Evolutionary conservation across 2,888 invertebrate genomes (phyloP).

Genomic region (Diaperis boleti): DNA sequence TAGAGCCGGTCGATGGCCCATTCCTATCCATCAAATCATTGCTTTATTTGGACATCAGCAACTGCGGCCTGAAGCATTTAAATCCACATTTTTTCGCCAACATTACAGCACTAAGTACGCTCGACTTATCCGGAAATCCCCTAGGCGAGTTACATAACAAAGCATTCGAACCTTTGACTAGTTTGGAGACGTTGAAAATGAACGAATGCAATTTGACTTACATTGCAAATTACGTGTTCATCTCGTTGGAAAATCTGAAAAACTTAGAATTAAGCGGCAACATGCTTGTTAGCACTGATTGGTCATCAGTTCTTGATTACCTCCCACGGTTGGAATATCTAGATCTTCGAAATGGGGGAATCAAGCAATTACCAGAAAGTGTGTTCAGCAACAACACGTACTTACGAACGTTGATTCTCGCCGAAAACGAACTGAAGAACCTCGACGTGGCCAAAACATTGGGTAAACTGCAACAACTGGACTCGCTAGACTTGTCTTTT

Average conservation of each 20-base stretch:
- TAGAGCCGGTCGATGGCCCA: conserved; percentile 73
- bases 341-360: conserved; percentile 72
- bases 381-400: conserved; percentile 76
- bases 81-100: conserved; percentile 76
- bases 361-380: conserved; percentile 74
- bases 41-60: conserved; percentile 76
- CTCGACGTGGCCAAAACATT: conserved; percentile 76
- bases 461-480: conserved; percentile 74
- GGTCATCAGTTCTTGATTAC: conserved; percentile 74
- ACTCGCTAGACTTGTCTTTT: conserved; percentile 76
- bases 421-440: conserved; percentile 75
- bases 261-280: conserved; percentile 75
- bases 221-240: conserved; percentile 71
- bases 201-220: conserved; percentile 74
- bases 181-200: conserved; percentile 75
- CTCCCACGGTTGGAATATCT: conserved; percentile 74
- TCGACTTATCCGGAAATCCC: conserved; percentile 79
- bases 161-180: conserved; percentile 74
- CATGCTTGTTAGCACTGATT: conserved; percentile 72
- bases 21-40: conserved; percentile 76
- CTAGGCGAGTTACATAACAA: conserved; percentile 70
- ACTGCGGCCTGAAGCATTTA: conserved; percentile 72
- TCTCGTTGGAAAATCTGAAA: conserved; percentile 72
- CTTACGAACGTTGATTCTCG: conserved; percentile 73
- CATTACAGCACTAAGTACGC: conserved; percentile 74